Evolutionary conservation across 1,140 invertebrate species (phyloP).

Genomic region (Lerema accius): DNA sequence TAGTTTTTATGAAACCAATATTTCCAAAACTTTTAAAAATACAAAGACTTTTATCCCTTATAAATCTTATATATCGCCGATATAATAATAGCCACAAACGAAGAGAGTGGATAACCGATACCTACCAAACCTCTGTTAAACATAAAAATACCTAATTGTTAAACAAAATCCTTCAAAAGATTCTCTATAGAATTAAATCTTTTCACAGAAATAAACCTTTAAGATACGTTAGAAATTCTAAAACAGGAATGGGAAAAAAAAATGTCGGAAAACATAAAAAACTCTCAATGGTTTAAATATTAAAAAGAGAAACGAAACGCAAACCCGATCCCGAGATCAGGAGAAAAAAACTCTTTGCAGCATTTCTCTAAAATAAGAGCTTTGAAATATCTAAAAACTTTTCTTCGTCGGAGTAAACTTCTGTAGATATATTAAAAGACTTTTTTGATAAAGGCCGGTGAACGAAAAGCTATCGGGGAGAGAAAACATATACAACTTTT

Average conservation of each 20-base stretch:
- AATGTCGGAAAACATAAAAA: neutral
- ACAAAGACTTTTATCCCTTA: no score
- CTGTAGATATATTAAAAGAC: neutral
- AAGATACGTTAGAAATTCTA: neutral
- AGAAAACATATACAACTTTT: no score
- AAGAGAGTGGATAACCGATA: no score
- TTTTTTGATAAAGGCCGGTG: neutral
- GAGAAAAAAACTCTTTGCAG: neutral
- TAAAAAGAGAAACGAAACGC: neutral
- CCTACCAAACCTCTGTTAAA: no score
- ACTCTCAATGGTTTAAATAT: neutral
- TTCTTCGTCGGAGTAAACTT: neutral
- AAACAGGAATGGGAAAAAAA: neutral
- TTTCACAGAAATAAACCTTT: neutral
- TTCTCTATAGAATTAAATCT: neutral
- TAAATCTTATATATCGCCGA: no score
- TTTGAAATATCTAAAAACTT: constrained; percentile 23
- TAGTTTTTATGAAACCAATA: no score
- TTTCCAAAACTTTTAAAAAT: no score
- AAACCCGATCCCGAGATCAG: neutral
- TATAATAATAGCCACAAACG: no score
- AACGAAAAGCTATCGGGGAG: neutral
- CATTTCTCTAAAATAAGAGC: constrained; percentile 10
- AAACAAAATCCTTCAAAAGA: neutral
- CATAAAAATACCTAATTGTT: no score